These are phyloP conservation scores for Cheiracanthium punctorium DNA, from an alignment of 2,888 invertebrate genomes.

Conservation along the genomic window DNA sequence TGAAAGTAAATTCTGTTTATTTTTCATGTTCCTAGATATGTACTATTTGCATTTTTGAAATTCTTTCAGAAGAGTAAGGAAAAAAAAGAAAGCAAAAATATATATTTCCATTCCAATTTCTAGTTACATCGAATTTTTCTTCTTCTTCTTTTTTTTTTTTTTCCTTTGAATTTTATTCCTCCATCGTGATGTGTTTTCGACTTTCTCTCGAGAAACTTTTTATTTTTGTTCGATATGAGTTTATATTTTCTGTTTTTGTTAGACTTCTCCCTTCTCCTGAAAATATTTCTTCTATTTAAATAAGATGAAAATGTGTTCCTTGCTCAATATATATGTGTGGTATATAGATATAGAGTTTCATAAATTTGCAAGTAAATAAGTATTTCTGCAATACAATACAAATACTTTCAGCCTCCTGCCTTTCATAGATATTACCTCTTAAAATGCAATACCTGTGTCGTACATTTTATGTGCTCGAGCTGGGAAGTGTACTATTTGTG, in stretches of 20 bases:
- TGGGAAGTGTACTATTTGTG: no score
- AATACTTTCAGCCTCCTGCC: not conserved
- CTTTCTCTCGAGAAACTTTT: not conserved
- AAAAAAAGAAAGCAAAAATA: not conserved
- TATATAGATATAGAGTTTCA: not conserved
- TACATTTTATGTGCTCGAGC: no score
- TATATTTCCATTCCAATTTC: conserved; percentile 28
- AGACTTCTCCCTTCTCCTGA: not conserved
- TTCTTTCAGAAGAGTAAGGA: not conserved
- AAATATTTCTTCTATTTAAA: conserved; percentile 29
- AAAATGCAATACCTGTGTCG: not conserved
- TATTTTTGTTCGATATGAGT: conserved; percentile 15
- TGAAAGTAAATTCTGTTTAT: conserved; percentile 9
- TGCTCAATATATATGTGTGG: no score
- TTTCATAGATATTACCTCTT: not conserved
- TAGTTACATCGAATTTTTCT: conserved; percentile 20
- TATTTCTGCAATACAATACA: not conserved
- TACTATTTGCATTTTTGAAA: conserved; percentile 28
- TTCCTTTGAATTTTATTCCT: not conserved
- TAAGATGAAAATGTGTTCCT: conserved; percentile 1
- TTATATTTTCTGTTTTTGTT: conserved; percentile 12
- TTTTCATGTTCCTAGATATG: conserved; percentile 2
- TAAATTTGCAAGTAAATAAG: conserved; percentile 17
- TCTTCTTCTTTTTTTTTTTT: not conserved
- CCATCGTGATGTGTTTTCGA: conserved; percentile 5